phyloP scores from a whole-genome alignment of 2,888 invertebrate genomes.

The Uropetala carovei region DNA sequence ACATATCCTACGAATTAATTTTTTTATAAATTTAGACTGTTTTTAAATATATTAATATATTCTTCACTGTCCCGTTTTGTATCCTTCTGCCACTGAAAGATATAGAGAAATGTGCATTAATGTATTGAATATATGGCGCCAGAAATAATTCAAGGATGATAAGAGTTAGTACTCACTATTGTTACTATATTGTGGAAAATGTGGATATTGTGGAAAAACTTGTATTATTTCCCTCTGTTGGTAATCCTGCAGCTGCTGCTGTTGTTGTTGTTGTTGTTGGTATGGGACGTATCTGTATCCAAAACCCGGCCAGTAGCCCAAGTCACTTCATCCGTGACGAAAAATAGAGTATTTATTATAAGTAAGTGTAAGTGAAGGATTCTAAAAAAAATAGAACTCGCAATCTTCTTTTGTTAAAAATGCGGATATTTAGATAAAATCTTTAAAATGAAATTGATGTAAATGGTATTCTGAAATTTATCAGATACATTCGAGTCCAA shows the following conservation, averaged over 20 bases:
- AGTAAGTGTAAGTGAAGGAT: no score
- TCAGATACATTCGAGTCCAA: no score
- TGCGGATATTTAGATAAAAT: no score
- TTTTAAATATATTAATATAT: background rate
- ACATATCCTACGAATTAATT: background rate
- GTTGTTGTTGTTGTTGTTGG: background rate
- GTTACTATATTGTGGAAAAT: background rate
- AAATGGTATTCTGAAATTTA: no score
- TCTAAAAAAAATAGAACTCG: no score
- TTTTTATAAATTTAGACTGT: background rate
- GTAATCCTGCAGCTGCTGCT: background rate
- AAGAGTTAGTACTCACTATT: background rate
- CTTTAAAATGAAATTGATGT: no score
- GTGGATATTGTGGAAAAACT: conserved; percentile 46
- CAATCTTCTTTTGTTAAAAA: no score
- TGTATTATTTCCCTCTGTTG: conserved; percentile 45
- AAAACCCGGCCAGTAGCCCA: conserved; percentile 35
- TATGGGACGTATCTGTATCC: conserved; percentile 6
- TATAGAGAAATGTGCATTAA: no score
- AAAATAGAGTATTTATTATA: background rate
- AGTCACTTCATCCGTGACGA: background rate
- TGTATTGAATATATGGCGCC: background rate
- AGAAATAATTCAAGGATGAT: background rate
- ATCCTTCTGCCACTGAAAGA: conserved; percentile 15
- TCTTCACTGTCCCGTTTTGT: background rate